Conservation (phyloP, 2,113 vertebrate species). For the Oryzias celebensis region DNA sequence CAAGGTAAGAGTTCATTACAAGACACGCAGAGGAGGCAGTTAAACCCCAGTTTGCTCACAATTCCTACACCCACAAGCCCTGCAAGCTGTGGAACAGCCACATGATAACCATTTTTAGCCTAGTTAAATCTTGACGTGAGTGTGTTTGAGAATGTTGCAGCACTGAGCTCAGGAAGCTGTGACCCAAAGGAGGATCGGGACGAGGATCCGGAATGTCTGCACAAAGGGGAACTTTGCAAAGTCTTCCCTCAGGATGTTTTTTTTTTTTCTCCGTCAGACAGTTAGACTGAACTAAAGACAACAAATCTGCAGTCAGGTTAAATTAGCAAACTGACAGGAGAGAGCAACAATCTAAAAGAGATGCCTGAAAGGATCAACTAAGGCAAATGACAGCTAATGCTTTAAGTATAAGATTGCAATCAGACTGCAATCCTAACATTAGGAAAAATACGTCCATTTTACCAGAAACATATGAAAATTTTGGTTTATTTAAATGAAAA, state of each 20-base stretch:
- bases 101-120: slow-evolving; percentile 54
- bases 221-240: slow-evolving; percentile 34
- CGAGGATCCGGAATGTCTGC: slow-evolving; percentile 30
- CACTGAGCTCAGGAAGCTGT: slow-evolving; percentile 26
- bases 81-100: slow-evolving; percentile 39
- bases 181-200: slow-evolving; percentile 23
- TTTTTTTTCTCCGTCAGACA: slow-evolving; percentile 18
- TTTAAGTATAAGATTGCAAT: background rate
- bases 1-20: slow-evolving; percentile 68
- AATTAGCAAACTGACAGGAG: background rate
- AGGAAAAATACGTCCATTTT: too few species aligned
- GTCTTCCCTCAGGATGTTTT: slow-evolving; percentile 32
- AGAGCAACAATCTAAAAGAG: background rate
- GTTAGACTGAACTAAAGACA: slow-evolving; percentile 5
- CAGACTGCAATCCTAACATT: too few species aligned
- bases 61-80: slow-evolving; percentile 25
- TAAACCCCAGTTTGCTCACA: slow-evolving; percentile 46
- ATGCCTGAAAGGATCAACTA: background rate
- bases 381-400: background rate
- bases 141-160: slow-evolving; percentile 39
- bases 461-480: too few species aligned
- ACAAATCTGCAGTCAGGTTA: slow-evolving; percentile 7
- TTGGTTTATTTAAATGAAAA: too few species aligned
- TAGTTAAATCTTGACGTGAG: slow-evolving; percentile 46
- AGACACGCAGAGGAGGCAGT: slow-evolving; percentile 36